Evolutionary conservation across 2,888 invertebrate species (phyloP).

Genomic region (Harmothoe impar): DNA sequence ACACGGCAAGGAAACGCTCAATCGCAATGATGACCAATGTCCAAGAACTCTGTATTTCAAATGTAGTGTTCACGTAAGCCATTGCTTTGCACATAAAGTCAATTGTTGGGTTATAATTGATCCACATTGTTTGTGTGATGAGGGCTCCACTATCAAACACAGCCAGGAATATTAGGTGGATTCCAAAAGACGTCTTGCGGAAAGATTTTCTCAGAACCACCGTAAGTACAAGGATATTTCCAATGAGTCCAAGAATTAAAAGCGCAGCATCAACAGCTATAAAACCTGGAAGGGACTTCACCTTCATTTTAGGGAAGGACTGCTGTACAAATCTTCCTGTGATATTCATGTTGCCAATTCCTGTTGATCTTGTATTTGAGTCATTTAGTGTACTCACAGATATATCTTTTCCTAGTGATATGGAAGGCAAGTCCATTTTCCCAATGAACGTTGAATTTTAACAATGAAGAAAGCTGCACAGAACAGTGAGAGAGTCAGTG

Average conservation of each 20-base stretch:
- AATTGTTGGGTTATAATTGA: background rate
- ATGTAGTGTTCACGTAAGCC: background rate
- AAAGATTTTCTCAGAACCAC: background rate
- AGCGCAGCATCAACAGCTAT: background rate
- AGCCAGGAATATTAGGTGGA: background rate
- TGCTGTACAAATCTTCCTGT: background rate
- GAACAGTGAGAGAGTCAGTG: too few relatives aligned
- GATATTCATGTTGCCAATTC: too few relatives aligned
- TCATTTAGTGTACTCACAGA: too few relatives aligned
- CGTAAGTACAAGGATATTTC: background rate
- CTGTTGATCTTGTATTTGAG: too few relatives aligned
- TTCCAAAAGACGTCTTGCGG: too few relatives aligned
- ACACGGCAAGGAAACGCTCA: background rate
- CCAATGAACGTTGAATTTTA: too few relatives aligned
- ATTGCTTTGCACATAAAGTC: background rate
- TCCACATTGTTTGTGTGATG: background rate
- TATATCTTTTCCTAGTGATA: too few relatives aligned
- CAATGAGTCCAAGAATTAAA: background rate
- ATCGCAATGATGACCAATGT: background rate
- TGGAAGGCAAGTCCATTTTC: too few relatives aligned
- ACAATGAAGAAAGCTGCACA: too few relatives aligned
- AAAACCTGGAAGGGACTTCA: background rate
- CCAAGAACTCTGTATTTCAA: background rate
- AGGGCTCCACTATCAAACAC: background rate
- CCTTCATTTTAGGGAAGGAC: too few relatives aligned